A percentile compares a stretch with the other conserved stretches of the same genome.
Conservation (phyloP, 2,113 vertebrate genomes). For the Herpetotheres cachinnans region DNA sequence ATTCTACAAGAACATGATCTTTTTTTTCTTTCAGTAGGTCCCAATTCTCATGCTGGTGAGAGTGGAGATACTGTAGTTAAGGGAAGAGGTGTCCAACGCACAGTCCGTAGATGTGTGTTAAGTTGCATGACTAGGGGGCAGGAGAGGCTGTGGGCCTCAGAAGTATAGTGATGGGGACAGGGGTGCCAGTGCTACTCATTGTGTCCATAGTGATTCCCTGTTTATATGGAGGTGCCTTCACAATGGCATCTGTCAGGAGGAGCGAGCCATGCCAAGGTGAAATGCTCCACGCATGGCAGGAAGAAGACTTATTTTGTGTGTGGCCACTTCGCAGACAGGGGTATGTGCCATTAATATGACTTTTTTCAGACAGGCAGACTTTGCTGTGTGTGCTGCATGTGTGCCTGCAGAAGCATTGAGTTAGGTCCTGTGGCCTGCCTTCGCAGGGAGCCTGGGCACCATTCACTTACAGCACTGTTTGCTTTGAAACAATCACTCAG, state of each 20-base stretch:
- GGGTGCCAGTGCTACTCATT: not conserved
- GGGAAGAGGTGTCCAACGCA: not conserved
- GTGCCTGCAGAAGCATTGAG: not conserved
- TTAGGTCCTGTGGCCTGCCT: not conserved
- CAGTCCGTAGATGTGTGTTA: not conserved
- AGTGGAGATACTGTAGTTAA: not conserved
- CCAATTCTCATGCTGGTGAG: not conserved
- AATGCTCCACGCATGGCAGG: not conserved
- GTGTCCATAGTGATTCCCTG: not conserved
- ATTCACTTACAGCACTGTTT: not conserved
- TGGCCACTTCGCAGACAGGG: not conserved
- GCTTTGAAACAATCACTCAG: conserved; percentile 16
- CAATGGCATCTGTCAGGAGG: not conserved
- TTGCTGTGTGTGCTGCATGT: not conserved
- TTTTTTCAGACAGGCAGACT: not conserved
- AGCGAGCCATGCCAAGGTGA: not conserved
- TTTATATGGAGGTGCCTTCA: not conserved
- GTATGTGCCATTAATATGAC: not conserved
- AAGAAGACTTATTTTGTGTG: not conserved
- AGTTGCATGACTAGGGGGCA: not conserved
- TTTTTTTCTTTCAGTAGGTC: not conserved
- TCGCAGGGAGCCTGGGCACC: not conserved
- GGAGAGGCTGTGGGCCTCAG: not conserved
- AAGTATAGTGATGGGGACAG: not conserved
- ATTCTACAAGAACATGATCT: not conserved